Conservation (phyloP, 2,113 vertebrate species). For the Psilopogon haemacephalus region DNA sequence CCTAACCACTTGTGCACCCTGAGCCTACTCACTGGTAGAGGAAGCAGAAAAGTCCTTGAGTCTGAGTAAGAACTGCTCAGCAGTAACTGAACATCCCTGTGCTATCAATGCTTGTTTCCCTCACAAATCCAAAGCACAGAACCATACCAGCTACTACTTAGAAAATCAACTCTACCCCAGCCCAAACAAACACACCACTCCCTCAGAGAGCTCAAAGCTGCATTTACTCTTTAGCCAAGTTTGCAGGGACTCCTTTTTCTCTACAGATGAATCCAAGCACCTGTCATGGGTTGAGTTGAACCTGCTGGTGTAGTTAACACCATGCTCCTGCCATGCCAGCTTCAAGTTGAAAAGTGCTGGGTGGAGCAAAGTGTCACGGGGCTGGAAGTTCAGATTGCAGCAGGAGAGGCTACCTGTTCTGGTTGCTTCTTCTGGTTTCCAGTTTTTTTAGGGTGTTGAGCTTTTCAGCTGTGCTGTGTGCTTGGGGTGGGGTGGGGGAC, state of each 20-base stretch:
- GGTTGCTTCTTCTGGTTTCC: too few relatives aligned
- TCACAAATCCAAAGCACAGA: neutral
- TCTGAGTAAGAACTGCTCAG: neutral
- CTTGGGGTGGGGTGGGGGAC: too few relatives aligned
- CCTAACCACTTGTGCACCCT: neutral
- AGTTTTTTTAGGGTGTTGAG: too few relatives aligned
- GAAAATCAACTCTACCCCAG: neutral
- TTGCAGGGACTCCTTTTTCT: neutral
- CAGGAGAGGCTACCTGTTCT: too few relatives aligned
- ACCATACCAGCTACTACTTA: neutral
- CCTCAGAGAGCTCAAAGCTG: neutral
- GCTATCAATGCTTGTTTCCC: neutral
- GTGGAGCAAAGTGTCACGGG: too few relatives aligned
- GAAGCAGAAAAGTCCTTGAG: neutral
- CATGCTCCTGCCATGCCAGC: too few relatives aligned
- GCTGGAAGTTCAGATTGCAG: too few relatives aligned
- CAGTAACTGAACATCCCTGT: neutral
- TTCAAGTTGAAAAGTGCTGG: too few relatives aligned
- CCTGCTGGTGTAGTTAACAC: too few relatives aligned
- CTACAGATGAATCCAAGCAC: neutral
- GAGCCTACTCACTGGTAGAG: neutral
- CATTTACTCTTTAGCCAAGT: neutral
- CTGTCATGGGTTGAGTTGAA: too few relatives aligned
- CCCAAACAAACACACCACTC: neutral
- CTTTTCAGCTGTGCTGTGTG: too few relatives aligned